Base-by-base conservation (phyloP, 2,888 invertebrate genomes). In the Syrista parreyssii region DNA sequence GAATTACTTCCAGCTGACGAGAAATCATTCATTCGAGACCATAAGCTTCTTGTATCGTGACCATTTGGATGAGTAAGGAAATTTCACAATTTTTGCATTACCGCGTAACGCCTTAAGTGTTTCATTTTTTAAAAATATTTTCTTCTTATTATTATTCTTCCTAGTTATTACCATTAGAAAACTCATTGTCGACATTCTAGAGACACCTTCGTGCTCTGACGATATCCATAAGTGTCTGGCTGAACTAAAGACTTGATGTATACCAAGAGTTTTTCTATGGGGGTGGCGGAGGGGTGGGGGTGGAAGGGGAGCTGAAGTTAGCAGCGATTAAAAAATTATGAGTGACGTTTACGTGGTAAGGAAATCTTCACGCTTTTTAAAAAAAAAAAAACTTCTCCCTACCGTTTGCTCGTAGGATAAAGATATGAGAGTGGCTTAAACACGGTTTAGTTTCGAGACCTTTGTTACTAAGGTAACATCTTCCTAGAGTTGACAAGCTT, bases 321-420 rank as follows among this genome's bases (percentile, higher is more conserved):
- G 79, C 76, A 79, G 68, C 81, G 83, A 87, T 87, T 86, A 85
- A 84, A 75, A 78, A 79, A 79, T 73, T 35, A 76, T 68, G 73
- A 32, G 79, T 82, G 34, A 83, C 80, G 81, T 82, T 77, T 76
- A 75, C 55, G 73, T 34, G 33, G 74, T 23, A 71, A 33, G 74
- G 75, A 69, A 74, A 73, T 78, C 76, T 84, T 89, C 88, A 89
- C 89, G 89, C 89, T 89, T 89, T 89, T 89, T 88, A 89, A 84
- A 55, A 55, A 55, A 23, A 23, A 40, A 40, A 40, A 55, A 86
- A 84, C 78, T 83, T 74, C 35, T 73, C 23, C 31, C 73, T 68
- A 9, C 55, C 3, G 55, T 23, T 23, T 6, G 23, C 15, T 55
- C 74, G 76, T 74, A 75, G 55, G 85, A 87, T 88, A 89, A 87